These are phyloP conservation scores for Liasis olivaceus DNA, from an alignment of 2,797 vertebrate genomes.

Conservation along the genomic window DNA sequence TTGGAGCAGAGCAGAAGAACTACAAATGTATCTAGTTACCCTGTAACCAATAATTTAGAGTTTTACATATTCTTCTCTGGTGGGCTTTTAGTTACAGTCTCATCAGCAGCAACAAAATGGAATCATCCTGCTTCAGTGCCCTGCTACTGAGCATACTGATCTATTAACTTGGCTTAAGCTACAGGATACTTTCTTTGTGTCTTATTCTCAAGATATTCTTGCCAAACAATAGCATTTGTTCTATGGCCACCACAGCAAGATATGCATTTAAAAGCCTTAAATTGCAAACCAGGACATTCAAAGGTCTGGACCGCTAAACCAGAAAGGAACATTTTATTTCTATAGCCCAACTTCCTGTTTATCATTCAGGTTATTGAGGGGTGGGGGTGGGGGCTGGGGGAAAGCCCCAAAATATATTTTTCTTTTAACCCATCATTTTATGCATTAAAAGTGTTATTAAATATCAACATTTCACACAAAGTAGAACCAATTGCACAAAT, in stretches of 20 bases:
- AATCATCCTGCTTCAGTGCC: background rate
- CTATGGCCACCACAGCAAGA: background rate
- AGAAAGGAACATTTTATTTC: conserved; percentile 10
- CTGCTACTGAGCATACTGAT: conserved; percentile 1
- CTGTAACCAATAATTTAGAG: background rate
- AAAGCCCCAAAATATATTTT: background rate
- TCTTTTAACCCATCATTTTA: background rate
- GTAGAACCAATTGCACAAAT: background rate
- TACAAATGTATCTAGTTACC: background rate
- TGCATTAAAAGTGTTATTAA: background rate
- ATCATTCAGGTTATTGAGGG: background rate
- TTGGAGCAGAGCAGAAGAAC: background rate
- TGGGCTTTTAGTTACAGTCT: conserved; percentile 6
- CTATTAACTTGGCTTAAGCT: conserved; percentile 8
- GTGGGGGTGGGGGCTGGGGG: no score
- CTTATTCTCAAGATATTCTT: conserved; percentile 1
- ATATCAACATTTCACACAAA: background rate
- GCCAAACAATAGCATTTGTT: background rate
- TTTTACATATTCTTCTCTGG: conserved; percentile 12
- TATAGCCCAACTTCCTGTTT: background rate
- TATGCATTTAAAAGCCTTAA: background rate
- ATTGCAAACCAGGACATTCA: background rate
- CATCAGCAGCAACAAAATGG: background rate
- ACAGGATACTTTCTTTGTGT: background rate
- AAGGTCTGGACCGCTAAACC: conserved; percentile 4